Conservation (phyloP, 2,113 vertebrate species). For the Hemibagrus wyckioides region DNA sequence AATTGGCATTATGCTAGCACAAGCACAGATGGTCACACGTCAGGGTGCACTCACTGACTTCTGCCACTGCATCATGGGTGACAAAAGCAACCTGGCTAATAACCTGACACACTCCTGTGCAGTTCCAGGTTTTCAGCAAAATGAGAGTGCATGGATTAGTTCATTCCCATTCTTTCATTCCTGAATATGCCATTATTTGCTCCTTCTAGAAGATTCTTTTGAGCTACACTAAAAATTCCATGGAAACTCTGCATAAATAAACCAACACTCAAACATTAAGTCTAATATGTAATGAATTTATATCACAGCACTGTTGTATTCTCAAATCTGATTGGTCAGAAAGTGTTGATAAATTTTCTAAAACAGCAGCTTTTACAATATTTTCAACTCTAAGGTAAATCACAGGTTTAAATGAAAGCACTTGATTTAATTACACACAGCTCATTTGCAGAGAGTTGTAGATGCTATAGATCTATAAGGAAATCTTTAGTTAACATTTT, state of each 20-base stretch:
- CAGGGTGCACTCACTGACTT: slow-evolving; percentile 41
- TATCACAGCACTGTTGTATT: background rate
- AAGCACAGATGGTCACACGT: slow-evolving; percentile 52
- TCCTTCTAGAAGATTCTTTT: background rate
- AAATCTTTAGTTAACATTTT: background rate
- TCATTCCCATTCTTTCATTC: background rate
- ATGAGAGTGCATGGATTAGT: background rate
- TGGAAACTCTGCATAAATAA: background rate
- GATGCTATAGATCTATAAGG: background rate
- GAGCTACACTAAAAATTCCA: background rate
- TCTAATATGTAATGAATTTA: background rate
- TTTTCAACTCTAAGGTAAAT: background rate
- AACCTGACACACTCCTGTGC: slow-evolving; percentile 10
- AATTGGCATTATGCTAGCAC: background rate
- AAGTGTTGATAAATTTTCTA: background rate
- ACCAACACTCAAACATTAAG: background rate
- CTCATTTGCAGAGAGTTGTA: background rate
- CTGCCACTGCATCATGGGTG: slow-evolving; percentile 40
- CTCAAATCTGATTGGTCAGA: background rate
- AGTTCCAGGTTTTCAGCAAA: background rate
- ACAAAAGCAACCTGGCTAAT: slow-evolving; percentile 42
- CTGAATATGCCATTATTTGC: background rate
- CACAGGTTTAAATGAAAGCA: background rate
- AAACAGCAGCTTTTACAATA: background rate
- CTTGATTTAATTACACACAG: background rate